These are phyloP conservation scores for Apaloderma vittatum DNA, from an alignment of 2,113 vertebrate genomes.

Conservation along the genomic window DNA sequence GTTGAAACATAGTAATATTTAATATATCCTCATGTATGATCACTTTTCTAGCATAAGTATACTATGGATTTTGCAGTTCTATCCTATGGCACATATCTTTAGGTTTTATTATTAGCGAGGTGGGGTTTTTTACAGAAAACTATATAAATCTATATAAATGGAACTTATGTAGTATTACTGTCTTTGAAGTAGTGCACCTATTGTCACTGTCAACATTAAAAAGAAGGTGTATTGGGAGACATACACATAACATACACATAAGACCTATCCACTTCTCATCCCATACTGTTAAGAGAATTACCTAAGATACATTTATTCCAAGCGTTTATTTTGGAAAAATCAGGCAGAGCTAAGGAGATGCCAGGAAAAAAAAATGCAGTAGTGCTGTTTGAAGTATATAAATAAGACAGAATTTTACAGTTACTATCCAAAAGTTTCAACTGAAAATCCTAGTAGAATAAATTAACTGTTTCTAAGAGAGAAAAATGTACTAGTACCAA, in stretches of 20 bases:
- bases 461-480: background rate
- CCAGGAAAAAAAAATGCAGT: background rate
- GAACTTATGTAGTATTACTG: background rate
- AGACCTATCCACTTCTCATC: background rate
- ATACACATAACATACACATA: background rate
- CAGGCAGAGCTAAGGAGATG: background rate
- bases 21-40: background rate
- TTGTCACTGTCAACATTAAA: background rate
- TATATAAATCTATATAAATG: background rate
- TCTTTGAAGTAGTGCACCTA: background rate
- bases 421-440: background rate
- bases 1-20: background rate
- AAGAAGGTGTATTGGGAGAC: background rate
- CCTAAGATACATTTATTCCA: background rate
- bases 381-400: background rate
- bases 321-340: background rate
- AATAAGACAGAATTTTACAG: background rate
- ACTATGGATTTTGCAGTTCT: background rate
- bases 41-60: background rate
- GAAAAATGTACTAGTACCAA: background rate
- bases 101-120: background rate
- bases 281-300: background rate
- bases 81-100: background rate
- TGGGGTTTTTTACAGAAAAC: background rate
- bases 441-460: background rate